Evolutionary conservation across 35 echinoderm and acorn worm genomes (phyloP), one percentile per base, ranked within the genome.

Genomic region (Patiria miniata): DNA sequence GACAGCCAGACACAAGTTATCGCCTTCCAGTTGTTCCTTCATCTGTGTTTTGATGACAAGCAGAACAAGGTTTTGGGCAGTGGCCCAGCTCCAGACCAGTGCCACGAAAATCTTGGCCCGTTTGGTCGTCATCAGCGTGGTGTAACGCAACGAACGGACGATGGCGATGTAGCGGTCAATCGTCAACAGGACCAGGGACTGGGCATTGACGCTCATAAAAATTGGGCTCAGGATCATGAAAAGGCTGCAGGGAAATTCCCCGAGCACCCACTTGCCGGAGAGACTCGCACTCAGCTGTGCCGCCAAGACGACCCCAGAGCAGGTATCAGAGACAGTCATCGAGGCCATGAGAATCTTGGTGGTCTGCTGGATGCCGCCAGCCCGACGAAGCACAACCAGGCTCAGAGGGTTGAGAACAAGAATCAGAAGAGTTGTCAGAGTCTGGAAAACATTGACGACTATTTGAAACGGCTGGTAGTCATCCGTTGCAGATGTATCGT

Each of bases 61-160:
- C 18, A 47, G 26, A 3, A 81, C 7, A 10, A 81, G 10, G 10
- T 15, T 22, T 8, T 26, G 1, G 26, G 51, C 8, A 14, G 15
- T 8, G 16, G 15, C 36, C 15, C 21, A 26, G 51, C 8, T 5
- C 78, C 78, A 81, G 1, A 81, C 51, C 8, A 81, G 7, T 21
- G 78, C 29, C 3, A 81, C n/a, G n/a, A 81, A 17, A 18, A 39
- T 38, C 39, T 22, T 50, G 1, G 78, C 78, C 40, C 39, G 15
- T 42, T 81, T 81, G 21, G 39, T 15, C 26, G 78, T 81, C 78
- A 81, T 81, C 22, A 81, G 7, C 78, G 78, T 1, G 39, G 34
- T 39, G 30, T 81, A 81, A 15, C 39, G 78, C 15, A 81, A 30
- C 5, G 78, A 30, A 18, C 40, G 51, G 34, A 47, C 78, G 19